phyloP scores from a whole-genome alignment of 2,888 invertebrate genomes.

The Tachina fera region DNA sequence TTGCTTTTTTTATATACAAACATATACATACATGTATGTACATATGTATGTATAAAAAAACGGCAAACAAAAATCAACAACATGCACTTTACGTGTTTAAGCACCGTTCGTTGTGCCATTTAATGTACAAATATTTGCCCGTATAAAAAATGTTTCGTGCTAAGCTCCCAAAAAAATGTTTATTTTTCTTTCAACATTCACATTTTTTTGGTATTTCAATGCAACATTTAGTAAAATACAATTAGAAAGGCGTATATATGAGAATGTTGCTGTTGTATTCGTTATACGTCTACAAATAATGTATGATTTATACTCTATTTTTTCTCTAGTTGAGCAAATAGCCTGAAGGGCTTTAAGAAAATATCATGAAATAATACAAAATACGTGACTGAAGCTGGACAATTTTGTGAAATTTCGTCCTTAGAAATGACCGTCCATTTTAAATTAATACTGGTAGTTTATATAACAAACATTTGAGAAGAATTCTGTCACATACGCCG shows the following conservation, averaged over 20 bases:
- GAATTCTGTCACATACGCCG: conserved; percentile 6
- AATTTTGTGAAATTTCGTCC: not conserved
- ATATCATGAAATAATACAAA: conserved; percentile 43
- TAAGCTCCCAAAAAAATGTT: conserved; percentile 33
- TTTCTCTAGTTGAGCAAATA: not conserved
- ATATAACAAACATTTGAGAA: not conserved
- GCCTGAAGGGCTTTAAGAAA: conserved; percentile 26
- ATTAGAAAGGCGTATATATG: conserved; percentile 44
- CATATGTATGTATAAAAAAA: not conserved
- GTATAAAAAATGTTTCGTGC: conserved; percentile 55
- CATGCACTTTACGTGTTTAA: conserved; percentile 68
- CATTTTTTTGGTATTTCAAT: conserved; percentile 49
- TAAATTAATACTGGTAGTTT: not conserved
- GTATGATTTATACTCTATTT: conserved; percentile 30
- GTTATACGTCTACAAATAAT: not conserved
- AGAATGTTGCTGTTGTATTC: not conserved
- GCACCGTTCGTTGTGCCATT: conserved; percentile 59
- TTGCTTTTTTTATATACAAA: not conserved
- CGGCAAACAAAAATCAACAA: conserved; percentile 12
- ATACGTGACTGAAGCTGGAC: conserved; percentile 53
- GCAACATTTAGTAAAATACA: conserved; percentile 19
- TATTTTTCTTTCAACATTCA: conserved; percentile 36
- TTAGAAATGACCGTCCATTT: conserved; percentile 16
- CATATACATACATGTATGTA: not conserved
- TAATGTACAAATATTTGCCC: conserved; percentile 55